Percentiles rank a stretch among this genome's conserved stretches.
Conservation (phyloP, 2,797 vertebrate genomes). For the Etheostoma nigrum region DNA sequence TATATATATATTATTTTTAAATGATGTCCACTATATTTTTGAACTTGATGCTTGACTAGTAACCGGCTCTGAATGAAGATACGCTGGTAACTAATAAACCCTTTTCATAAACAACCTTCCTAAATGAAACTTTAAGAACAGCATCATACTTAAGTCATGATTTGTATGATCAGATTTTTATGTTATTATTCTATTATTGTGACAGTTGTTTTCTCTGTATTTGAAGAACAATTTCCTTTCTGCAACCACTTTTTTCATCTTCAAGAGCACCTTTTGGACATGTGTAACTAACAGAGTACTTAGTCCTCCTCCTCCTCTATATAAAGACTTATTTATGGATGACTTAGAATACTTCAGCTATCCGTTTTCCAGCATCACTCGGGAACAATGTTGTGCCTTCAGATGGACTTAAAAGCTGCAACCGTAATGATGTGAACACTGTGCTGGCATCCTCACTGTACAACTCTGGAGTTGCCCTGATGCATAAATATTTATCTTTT, state of each 20-base stretch:
- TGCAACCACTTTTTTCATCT: background rate
- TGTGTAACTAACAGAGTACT: background rate
- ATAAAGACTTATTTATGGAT: background rate
- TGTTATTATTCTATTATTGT: background rate
- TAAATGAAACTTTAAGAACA: background rate
- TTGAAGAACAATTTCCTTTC: background rate
- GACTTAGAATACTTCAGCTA: background rate
- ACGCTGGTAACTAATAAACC: background rate
- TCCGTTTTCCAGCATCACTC: constrained; percentile 1
- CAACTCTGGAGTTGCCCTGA: background rate
- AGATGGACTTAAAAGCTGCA: background rate
- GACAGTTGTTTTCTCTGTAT: background rate
- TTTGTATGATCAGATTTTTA: background rate
- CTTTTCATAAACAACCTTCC: background rate
- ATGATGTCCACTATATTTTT: too few species aligned
- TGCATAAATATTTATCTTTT: background rate
- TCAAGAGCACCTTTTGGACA: background rate
- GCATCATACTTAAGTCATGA: background rate
- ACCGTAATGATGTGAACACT: background rate
- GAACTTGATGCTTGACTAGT: too few species aligned
- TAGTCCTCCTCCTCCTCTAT: background rate
- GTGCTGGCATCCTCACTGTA: background rate
- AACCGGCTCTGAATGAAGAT: background rate
- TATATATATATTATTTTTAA: too few species aligned
- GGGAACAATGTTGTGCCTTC: background rate